These are phyloP conservation scores for Zosterops hypoxanthus DNA, from an alignment of 2,113 vertebrate species.

Conservation along the genomic window DNA sequence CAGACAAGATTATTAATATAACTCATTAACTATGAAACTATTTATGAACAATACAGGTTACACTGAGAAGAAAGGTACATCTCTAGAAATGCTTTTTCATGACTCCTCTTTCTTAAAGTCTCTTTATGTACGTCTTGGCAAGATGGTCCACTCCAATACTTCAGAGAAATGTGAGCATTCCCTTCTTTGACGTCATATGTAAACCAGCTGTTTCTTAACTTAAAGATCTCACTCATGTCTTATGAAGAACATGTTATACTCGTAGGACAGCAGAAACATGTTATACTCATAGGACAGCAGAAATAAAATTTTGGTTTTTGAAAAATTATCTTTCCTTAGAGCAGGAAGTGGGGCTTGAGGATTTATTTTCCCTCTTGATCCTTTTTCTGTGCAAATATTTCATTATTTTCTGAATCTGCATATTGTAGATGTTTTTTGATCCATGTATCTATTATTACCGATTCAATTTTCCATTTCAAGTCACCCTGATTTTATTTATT, in stretches of 20 bases:
- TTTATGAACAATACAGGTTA: background rate
- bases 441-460: background rate
- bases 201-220: background rate
- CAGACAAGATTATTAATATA: background rate
- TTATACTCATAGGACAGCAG: background rate
- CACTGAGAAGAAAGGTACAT: background rate
- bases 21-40: background rate
- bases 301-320: background rate
- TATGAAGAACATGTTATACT: background rate
- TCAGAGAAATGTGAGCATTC: background rate
- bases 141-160: background rate
- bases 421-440: background rate
- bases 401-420: background rate
- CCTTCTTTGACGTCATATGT: background rate
- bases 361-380: background rate
- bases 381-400: background rate
- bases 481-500: background rate
- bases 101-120: background rate
- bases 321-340: background rate
- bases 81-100: background rate
- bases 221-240: background rate
- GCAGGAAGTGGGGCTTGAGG: background rate
- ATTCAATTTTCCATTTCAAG: background rate
- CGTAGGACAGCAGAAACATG: background rate
- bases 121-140: background rate